phyloP scores from a whole-genome alignment of 2,888 invertebrate genomes.

The Dendrolimus houi region DNA sequence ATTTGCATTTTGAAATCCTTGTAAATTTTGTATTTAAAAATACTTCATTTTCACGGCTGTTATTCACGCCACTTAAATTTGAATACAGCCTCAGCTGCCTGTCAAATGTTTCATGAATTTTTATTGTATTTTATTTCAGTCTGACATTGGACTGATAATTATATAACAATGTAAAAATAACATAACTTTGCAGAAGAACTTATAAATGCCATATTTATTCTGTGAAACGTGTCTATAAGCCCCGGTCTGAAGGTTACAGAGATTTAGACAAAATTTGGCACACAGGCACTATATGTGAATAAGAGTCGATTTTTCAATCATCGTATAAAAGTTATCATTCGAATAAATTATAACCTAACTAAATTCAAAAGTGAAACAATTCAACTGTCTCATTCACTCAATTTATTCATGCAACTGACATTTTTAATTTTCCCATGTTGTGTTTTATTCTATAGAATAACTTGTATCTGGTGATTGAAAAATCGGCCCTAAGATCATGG shows the following conservation, averaged over 20 bases:
- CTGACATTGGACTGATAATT: background rate
- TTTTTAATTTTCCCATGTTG: too few species aligned
- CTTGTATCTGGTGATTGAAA: too few species aligned
- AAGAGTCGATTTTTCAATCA: too few species aligned
- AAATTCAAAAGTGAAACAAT: too few species aligned
- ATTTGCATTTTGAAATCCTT: background rate
- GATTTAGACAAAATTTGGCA: background rate
- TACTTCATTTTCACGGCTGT: conserved; percentile 8
- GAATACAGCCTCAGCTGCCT: conserved; percentile 4
- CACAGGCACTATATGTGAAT: background rate
- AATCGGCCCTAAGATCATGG: too few species aligned
- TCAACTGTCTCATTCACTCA: too few species aligned
- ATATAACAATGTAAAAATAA: background rate
- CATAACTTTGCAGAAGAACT: background rate
- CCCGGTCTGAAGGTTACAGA: background rate
- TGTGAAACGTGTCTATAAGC: background rate
- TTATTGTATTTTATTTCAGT: conserved; percentile 1
- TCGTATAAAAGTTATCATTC: too few species aligned
- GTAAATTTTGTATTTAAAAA: background rate
- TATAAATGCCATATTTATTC: background rate
- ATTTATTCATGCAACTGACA: too few species aligned
- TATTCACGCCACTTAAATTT: conserved; percentile 8
- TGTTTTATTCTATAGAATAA: too few species aligned
- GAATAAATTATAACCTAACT: too few species aligned
- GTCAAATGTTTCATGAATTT: conserved; percentile 5